These are phyloP conservation scores for Mayetiola destructor DNA, from an alignment of 2,888 invertebrate genomes.

Conservation along the genomic window DNA sequence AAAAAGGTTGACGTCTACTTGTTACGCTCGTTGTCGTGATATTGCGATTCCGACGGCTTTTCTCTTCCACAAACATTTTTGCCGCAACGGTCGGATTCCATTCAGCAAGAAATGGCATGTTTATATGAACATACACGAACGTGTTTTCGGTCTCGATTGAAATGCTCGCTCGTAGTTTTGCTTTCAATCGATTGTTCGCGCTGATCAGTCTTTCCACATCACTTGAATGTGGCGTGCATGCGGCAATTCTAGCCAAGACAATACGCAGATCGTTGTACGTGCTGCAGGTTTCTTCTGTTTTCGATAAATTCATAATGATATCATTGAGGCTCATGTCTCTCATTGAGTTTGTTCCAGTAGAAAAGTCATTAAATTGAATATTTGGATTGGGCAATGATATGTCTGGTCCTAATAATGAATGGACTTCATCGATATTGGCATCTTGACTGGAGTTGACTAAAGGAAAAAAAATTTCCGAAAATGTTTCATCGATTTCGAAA, in stretches of 20 bases:
- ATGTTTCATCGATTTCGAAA: not conserved
- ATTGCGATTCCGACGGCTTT: not conserved
- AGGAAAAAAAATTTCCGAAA: not conserved
- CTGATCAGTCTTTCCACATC: not conserved
- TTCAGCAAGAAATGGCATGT: not conserved
- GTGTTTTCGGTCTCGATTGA: not conserved
- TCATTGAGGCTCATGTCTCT: not conserved
- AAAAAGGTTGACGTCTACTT: not conserved
- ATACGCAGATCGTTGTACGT: not conserved
- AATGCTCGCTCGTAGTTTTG: not conserved
- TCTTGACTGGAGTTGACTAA: not conserved
- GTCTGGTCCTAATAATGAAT: not conserved
- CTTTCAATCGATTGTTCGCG: not conserved
- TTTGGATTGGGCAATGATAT: not conserved
- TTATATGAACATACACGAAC: not conserved
- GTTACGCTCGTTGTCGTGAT: not conserved
- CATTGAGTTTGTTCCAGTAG: not conserved
- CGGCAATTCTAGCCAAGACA: not conserved
- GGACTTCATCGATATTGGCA: not conserved
- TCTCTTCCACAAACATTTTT: not conserved
- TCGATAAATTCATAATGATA: not conserved
- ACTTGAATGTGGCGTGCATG: not conserved
- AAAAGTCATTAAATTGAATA: not conserved
- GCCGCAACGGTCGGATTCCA: not conserved
- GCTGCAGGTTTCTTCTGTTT: not conserved